Conservation (phyloP, 2,113 vertebrate species). For the Rhodinocichla rosea region DNA sequence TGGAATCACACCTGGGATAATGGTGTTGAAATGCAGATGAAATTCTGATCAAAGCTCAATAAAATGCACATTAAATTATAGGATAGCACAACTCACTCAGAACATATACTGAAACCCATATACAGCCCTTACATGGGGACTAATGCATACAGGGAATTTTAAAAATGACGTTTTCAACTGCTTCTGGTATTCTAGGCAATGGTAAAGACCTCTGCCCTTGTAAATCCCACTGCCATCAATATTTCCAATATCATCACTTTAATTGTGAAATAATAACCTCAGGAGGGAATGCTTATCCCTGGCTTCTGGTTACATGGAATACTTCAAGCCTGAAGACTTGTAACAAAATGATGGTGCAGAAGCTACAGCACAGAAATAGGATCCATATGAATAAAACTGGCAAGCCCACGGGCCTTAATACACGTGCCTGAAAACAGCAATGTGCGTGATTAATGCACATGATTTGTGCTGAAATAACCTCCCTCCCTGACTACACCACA, state of each 20-base stretch:
- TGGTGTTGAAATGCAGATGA: neutral
- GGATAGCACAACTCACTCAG: neutral
- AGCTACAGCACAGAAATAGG: neutral
- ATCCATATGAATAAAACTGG: neutral
- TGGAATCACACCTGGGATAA: neutral
- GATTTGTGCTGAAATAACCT: conserved; percentile 43
- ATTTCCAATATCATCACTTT: conserved; percentile 44
- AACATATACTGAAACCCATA: neutral
- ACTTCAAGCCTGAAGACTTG: conserved; percentile 15
- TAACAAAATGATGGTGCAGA: neutral
- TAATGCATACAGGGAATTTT: neutral
- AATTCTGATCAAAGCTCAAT: neutral
- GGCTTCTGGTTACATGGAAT: conserved; percentile 17
- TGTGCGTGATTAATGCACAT: neutral
- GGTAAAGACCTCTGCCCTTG: conserved; percentile 6
- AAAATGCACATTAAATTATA: neutral
- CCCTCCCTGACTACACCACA: neutral
- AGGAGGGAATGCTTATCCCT: conserved; percentile 37
- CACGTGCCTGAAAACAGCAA: conserved; percentile 27
- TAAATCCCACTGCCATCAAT: conserved; percentile 15
- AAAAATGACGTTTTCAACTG: neutral
- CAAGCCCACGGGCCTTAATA: neutral
- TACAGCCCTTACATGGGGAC: neutral
- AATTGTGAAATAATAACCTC: conserved; percentile 56
- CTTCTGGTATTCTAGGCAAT: neutral